Conservation (phyloP, 2,797 vertebrate species). For the Sitta carolinensis region DNA sequence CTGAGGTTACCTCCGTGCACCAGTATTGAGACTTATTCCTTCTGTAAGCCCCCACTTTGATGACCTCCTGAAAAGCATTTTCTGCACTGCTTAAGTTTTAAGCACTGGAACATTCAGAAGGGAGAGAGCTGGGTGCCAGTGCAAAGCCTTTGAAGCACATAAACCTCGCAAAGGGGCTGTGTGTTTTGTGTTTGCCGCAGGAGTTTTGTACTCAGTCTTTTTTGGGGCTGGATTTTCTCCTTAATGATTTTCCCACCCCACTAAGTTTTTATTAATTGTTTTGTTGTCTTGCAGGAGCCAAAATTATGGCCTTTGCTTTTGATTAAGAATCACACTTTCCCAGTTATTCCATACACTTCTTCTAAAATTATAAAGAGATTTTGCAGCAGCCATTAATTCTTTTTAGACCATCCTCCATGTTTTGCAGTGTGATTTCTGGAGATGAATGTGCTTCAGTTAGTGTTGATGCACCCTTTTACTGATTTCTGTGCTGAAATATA, state of each 20-base stretch:
- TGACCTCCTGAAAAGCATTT: not conserved
- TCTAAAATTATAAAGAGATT: not conserved
- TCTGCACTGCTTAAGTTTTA: not conserved
- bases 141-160: not conserved
- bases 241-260: not conserved
- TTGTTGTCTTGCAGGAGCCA: not conserved
- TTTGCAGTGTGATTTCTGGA: not conserved
- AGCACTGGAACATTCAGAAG: not conserved
- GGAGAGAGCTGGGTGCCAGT: not conserved
- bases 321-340: not conserved
- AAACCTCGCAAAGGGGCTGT: not conserved
- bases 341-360: not conserved
- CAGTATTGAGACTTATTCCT: not conserved
- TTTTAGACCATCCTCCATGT: not conserved
- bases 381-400: not conserved
- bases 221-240: not conserved
- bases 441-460: not conserved
- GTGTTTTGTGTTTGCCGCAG: not conserved
- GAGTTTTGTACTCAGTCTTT: not conserved
- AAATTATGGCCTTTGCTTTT: not conserved
- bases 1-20: rapidly evolving
- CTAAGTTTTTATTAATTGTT: not conserved
- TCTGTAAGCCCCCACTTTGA: not conserved
- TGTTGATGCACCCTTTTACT: not conserved
- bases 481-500: constrained; percentile 1